Evolutionary conservation across 2,113 vertebrate genomes (phyloP).

Genomic region (Grammomys dolichurus): DNA sequence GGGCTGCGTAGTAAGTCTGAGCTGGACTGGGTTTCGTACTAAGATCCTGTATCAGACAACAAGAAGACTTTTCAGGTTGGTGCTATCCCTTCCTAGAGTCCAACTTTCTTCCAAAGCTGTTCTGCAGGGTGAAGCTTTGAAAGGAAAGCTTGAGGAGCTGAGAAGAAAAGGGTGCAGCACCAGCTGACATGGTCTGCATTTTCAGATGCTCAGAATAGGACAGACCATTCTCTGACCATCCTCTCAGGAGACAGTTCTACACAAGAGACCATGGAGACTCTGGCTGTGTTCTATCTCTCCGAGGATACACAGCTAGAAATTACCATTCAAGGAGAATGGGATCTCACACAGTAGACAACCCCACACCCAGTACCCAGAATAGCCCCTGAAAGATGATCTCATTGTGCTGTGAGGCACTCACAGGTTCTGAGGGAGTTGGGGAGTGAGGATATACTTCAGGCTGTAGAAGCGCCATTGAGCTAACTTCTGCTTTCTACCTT

Average conservation of each 20-base stretch:
- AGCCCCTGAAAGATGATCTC: not conserved
- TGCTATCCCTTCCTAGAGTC: not conserved
- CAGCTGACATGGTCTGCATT: not conserved
- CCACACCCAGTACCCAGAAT: not conserved
- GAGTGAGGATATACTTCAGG: not conserved
- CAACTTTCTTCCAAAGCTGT: not conserved
- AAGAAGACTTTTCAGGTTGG: not conserved
- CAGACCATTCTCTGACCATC: not conserved
- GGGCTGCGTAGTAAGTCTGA: not conserved
- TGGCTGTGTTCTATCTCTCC: not conserved
- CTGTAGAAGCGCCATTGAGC: not conserved
- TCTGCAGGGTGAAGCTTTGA: not conserved
- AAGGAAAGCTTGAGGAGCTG: not conserved
- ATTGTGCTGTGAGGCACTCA: not conserved
- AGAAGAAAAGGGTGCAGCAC: not conserved
- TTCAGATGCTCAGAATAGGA: not conserved
- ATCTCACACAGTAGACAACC: not conserved
- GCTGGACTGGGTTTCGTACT: not conserved
- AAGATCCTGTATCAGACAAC: not conserved
- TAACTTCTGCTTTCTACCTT: conserved; percentile 30
- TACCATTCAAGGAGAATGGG: not conserved
- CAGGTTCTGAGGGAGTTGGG: not conserved
- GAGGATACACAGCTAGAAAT: not conserved
- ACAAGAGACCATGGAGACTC: not conserved
- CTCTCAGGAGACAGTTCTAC: not conserved